A percentile compares a stretch with the other conserved stretches of the same genome.
Conservation (phyloP, 2,797 vertebrate species). For the Avahi laniger region DNA sequence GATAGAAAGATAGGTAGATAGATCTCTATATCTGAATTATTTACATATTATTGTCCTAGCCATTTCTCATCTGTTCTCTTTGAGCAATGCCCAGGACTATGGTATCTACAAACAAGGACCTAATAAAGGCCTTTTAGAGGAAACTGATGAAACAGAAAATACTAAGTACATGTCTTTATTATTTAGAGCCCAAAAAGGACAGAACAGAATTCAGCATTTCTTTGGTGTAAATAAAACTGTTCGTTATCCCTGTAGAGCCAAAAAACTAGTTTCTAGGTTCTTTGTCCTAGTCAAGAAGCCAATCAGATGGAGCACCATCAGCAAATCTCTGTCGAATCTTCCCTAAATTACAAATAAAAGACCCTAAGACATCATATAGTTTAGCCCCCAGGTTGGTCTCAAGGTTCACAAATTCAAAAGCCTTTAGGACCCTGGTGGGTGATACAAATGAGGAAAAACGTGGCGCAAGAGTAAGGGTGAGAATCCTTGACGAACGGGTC, state of each 20-base stretch:
- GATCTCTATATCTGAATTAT: not conserved
- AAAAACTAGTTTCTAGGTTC: not conserved
- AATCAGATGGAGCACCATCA: not conserved
- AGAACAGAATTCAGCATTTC: not conserved
- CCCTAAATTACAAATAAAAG: not conserved
- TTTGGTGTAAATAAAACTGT: not conserved
- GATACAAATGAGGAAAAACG: not conserved
- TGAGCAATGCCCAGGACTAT: not conserved
- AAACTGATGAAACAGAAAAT: not conserved
- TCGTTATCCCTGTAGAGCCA: not conserved
- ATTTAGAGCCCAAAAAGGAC: not conserved
- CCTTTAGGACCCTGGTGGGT: not conserved
- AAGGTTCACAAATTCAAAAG: not conserved
- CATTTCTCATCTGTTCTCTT: not conserved
- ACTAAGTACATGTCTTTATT: not conserved
- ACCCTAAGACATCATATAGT: not conserved
- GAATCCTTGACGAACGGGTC: too few relatives aligned
- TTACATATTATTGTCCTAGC: not conserved
- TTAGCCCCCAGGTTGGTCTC: not conserved
- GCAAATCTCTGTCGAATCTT: not conserved
- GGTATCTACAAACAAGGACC: not conserved
- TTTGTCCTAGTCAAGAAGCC: not conserved
- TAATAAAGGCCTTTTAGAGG: not conserved
- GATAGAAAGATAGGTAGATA: not conserved
- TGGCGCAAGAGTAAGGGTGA: not conserved